Base-by-base conservation (phyloP, 2,797 vertebrate species). In the Emys orbicularis region DNA sequence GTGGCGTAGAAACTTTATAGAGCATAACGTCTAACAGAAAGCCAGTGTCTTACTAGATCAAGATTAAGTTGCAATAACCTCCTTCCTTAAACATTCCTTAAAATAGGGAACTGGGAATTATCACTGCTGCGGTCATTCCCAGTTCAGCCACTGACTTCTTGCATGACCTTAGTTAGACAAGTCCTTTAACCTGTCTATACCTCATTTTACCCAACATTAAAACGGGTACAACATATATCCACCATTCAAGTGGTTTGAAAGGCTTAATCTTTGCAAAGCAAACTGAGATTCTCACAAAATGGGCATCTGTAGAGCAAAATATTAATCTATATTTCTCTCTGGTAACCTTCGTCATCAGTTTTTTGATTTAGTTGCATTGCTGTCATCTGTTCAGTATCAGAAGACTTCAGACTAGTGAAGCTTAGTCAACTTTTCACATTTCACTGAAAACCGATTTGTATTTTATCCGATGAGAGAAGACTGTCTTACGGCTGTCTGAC, bases 141-240 rank as follows among this genome's bases (percentile, higher is more conserved):
- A 79, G 47, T 50, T 31, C 16, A 5, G 13, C 9, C 44, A 47
- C 27, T 50, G 27, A 50, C 29, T 79, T 79, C 29, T 50, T 50
- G 47, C 6, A 2, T 37, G 84, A 25, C 53, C 54, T 34, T 37
- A 44, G 49, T 72, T 83, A 53, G n/a, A 37, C 49, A 72, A 52
- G 81, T 86, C 53, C 34, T 16, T 49, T 82, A 86, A 49, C 47
- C 88, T 91, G 81, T 91, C 84, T 52, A 37, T 54, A 13, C 37
- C 59, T 96, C 59, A 2, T 4, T 93, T 29, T 92, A 91, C 57
- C 76, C 92, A 44, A 53, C 41, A 85, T 88, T 83, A 65, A 72
- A 79, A 15, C 16, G 90, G 53, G 79, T 88, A 6, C 79, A 83
- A 6, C 49, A 41, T 84, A 89, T 92, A 59, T 88, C 94, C 92